A percentile compares a stretch with the other conserved stretches of the same genome.
Evolutionary conservation across 2,113 vertebrate genomes (phyloP).

Genomic region (Salvelinus alpinus): DNA sequence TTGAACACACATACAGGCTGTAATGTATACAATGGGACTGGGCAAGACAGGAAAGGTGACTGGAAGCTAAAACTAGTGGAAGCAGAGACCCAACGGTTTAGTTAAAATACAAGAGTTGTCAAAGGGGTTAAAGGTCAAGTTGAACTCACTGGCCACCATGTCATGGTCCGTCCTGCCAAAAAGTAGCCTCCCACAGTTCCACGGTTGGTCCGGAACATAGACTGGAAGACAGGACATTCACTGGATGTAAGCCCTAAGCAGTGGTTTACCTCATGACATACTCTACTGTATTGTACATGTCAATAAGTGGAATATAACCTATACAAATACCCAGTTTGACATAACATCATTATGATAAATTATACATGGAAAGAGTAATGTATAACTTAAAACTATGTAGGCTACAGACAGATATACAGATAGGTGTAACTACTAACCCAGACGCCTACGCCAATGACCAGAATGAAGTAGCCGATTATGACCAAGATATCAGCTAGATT

Average conservation of each 20-base stretch:
- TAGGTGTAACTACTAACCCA: constrained; percentile 74
- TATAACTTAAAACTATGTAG: too few species aligned
- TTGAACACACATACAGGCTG: too few species aligned
- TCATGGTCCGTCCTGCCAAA: constrained; percentile 85
- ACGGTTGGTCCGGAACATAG: constrained; percentile 82
- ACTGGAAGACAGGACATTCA: constrained; percentile 58
- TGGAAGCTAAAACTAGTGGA: background rate
- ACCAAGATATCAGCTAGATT: constrained; percentile 81
- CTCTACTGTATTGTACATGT: too few species aligned
- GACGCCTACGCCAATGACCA: constrained; percentile 82
- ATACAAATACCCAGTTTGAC: background rate
- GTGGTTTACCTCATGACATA: background rate
- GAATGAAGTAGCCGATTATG: constrained; percentile 80
- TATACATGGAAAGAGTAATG: background rate
- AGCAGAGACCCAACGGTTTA: background rate
- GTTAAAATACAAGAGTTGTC: background rate
- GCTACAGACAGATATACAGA: background rate
- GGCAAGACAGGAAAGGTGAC: background rate
- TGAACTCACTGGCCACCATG: constrained; percentile 86
- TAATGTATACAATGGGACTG: too few species aligned
- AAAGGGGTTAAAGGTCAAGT: background rate
- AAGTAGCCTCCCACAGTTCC: constrained; percentile 86
- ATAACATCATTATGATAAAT: background rate
- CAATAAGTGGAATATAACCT: background rate
- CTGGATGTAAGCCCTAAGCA: background rate